Evolutionary conservation across 2,113 vertebrate species (phyloP).

Genomic region (Scopus umbretta): DNA sequence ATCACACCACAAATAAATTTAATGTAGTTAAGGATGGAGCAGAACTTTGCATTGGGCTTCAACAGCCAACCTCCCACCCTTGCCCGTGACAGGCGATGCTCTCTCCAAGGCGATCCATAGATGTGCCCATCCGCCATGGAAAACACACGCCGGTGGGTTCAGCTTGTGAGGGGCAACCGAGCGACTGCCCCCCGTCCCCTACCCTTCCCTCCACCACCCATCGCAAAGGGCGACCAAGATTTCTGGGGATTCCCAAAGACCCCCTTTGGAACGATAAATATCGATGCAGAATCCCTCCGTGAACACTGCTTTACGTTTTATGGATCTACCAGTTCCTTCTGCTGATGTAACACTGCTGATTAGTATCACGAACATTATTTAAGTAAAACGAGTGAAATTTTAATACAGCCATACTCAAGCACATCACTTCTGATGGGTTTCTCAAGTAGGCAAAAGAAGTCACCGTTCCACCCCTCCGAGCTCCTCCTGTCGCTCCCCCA

Average conservation of each 20-base stretch:
- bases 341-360: background rate
- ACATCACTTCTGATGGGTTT: background rate
- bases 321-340: background rate
- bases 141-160: background rate
- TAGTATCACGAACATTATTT: background rate
- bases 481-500: background rate
- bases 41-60: background rate
- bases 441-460: rapidly evolving
- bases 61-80: background rate
- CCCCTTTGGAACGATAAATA: background rate
- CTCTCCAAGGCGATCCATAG: background rate
- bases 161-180: background rate
- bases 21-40: background rate
- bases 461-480: background rate
- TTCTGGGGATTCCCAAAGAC: background rate
- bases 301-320: background rate
- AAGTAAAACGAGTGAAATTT: background rate
- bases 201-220: background rate
- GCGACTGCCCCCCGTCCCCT: too few species aligned
- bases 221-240: background rate
- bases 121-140: background rate
- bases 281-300: background rate
- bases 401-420: rapidly evolving
- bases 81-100: rapidly evolving
- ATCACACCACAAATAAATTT: background rate